Conservation (phyloP, 2,797 vertebrate genomes). For the Pseudomugil gertrudae region DNA sequence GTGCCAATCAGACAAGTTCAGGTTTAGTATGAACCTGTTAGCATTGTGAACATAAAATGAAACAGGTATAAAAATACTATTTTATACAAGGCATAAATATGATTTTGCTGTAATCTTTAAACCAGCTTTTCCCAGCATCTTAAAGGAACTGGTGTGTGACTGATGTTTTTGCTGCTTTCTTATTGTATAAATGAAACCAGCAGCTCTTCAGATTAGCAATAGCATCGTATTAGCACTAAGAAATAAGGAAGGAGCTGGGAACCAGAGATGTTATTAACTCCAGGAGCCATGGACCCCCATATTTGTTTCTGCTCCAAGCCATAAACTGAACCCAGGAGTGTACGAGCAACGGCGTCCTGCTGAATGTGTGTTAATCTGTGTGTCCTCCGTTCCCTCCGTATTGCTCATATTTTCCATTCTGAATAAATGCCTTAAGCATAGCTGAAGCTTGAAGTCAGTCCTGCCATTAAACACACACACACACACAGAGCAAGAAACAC, state of each 20-base stretch:
- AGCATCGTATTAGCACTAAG: not conserved
- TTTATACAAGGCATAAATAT: not conserved
- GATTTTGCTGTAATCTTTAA: not conserved
- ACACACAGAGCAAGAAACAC: conserved; percentile 37
- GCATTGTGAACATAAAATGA: not conserved
- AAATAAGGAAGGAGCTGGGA: conserved; percentile 15
- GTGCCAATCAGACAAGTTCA: too few species aligned
- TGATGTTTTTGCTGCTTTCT: not conserved
- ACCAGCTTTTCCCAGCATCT: not conserved
- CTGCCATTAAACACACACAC: conserved; percentile 46
- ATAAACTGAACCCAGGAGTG: conserved; percentile 58
- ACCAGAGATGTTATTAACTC: conserved; percentile 46
- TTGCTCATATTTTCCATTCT: conserved; percentile 80
- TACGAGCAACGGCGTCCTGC: conserved; percentile 37
- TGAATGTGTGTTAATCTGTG: conserved; percentile 36
- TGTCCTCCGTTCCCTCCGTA: conserved; percentile 48
- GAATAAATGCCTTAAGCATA: conserved; percentile 71
- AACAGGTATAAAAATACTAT: not conserved
- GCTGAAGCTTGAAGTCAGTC: conserved; percentile 65
- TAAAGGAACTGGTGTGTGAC: too few species aligned
- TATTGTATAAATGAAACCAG: not conserved
- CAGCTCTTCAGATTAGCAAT: conserved; percentile 20
- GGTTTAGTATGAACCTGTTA: not conserved
- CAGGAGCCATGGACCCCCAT: conserved; percentile 45
- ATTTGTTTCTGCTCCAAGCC: conserved; percentile 61